Conservation (phyloP, 2,113 vertebrate genomes). For the Clarias gariepinus region DNA sequence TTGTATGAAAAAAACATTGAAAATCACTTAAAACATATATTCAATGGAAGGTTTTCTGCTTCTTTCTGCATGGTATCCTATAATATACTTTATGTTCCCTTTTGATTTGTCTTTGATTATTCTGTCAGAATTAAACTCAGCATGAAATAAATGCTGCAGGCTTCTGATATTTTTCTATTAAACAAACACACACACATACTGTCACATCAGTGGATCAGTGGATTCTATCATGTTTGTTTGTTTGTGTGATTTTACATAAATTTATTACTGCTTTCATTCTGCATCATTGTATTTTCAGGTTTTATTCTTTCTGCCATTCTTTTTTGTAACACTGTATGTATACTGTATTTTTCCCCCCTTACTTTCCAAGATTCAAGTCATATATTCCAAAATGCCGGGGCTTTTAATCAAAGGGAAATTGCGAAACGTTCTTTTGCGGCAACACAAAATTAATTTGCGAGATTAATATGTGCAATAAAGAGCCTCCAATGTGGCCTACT, state of each 20-base stretch:
- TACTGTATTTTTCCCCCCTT: neutral
- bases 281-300: slow-evolving; percentile 58
- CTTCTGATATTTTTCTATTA: slow-evolving; percentile 52
- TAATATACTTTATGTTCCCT: slow-evolving; percentile 65
- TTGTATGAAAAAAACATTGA: neutral
- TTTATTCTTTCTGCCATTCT: slow-evolving; percentile 38
- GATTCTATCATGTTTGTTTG: slow-evolving; percentile 68
- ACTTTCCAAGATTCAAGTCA: slow-evolving; percentile 42
- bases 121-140: slow-evolving; percentile 72
- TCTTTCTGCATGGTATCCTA: neutral
- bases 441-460: slow-evolving; percentile 44
- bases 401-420: slow-evolving; percentile 54
- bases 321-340: slow-evolving; percentile 5
- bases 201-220: slow-evolving; percentile 12
- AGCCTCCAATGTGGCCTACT: neutral
- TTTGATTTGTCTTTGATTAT: slow-evolving; percentile 63
- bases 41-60: neutral
- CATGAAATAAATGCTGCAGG: slow-evolving; percentile 73
- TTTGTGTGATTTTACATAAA: slow-evolving; percentile 60
- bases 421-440: slow-evolving; percentile 20
- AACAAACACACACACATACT: slow-evolving; percentile 9
- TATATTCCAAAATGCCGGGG: slow-evolving; percentile 40
- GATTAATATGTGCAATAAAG: slow-evolving; percentile 47
- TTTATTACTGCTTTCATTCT: slow-evolving; percentile 63
- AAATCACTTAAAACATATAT: neutral